phyloP scores from a whole-genome alignment of 2,113 vertebrate genomes.

The Brachionichthys hirsutus region DNA sequence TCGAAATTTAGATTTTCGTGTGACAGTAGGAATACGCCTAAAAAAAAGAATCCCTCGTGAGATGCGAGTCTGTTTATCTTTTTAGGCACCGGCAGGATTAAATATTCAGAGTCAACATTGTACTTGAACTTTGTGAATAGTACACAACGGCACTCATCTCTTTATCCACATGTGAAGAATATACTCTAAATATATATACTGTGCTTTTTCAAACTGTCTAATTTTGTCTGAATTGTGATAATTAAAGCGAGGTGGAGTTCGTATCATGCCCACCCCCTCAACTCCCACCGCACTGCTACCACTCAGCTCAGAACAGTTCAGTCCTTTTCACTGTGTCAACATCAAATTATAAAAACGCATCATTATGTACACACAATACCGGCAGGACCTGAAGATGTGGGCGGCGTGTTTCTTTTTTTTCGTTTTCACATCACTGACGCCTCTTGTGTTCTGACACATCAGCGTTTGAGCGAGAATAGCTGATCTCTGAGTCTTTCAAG shows the following conservation, averaged over 20 bases:
- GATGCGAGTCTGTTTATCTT: not conserved
- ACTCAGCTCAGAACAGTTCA: slow-evolving; percentile 39
- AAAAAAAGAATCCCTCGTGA: not conserved
- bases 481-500: slow-evolving; percentile 60
- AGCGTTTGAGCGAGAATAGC: slow-evolving; percentile 68
- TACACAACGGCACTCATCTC: slow-evolving; percentile 41
- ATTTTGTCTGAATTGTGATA: slow-evolving; percentile 54
- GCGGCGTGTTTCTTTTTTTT: slow-evolving; percentile 63
- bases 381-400: slow-evolving; percentile 62
- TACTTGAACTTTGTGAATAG: slow-evolving; percentile 6
- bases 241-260: slow-evolving; percentile 54
- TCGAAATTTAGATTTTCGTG: slow-evolving; percentile 5
- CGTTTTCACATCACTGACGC: slow-evolving; percentile 69
- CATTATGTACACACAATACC: slow-evolving; percentile 44
- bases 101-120: not conserved
- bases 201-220: slow-evolving; percentile 26
- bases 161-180: slow-evolving; percentile 57
- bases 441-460: slow-evolving; percentile 73
- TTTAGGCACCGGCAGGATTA: not conserved
- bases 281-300: slow-evolving; percentile 21
- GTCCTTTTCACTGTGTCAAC: slow-evolving; percentile 67
- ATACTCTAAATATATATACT: slow-evolving; percentile 47
- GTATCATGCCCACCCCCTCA: slow-evolving; percentile 31
- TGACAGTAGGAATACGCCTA: slow-evolving; percentile 21
- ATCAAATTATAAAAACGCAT: slow-evolving; percentile 68